Percentiles rank a stretch among this genome's conserved stretches.
These are phyloP conservation scores for Acomys russatus DNA, from an alignment of 2,797 vertebrate genomes.

Conservation along the genomic window DNA sequence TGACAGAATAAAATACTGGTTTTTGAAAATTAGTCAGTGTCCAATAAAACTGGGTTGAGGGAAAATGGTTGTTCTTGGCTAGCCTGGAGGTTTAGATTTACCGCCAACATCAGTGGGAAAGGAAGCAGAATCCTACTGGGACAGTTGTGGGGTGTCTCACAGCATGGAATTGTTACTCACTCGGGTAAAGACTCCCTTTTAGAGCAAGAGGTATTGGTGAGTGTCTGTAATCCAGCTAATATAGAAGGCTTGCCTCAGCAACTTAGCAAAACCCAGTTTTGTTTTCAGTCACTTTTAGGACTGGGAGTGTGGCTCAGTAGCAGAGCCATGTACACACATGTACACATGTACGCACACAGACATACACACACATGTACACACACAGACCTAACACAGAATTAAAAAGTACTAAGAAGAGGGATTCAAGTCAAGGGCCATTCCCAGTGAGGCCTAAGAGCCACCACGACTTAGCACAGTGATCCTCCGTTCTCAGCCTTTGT, in stretches of 20 bases:
- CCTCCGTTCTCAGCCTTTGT: not conserved
- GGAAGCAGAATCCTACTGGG: not conserved
- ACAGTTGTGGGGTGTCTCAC: not conserved
- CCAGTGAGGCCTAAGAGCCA: no score
- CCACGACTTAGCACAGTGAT: no score
- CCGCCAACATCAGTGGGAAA: not conserved
- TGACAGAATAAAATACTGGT: not conserved
- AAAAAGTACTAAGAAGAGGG: not conserved
- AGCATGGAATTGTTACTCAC: not conserved
- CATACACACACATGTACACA: not conserved
- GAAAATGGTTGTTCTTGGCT: not conserved
- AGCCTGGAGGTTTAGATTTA: slow-evolving; percentile 26
- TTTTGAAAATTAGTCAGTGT: not conserved
- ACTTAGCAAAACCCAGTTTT: not conserved
- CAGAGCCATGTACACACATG: not conserved
- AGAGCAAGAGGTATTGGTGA: not conserved
- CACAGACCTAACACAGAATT: not conserved
- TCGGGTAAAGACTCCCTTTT: not conserved
- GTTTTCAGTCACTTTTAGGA: not conserved
- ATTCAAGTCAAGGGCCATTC: not conserved
- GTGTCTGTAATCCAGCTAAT: not conserved
- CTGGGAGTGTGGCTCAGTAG: not conserved
- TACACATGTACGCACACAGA: no score
- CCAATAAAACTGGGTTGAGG: not conserved
- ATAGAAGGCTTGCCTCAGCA: not conserved